Percentiles rank a stretch among this genome's conserved stretches.
Conservation (phyloP, 2,797 vertebrate genomes). For the Coracias cyanogaster region DNA sequence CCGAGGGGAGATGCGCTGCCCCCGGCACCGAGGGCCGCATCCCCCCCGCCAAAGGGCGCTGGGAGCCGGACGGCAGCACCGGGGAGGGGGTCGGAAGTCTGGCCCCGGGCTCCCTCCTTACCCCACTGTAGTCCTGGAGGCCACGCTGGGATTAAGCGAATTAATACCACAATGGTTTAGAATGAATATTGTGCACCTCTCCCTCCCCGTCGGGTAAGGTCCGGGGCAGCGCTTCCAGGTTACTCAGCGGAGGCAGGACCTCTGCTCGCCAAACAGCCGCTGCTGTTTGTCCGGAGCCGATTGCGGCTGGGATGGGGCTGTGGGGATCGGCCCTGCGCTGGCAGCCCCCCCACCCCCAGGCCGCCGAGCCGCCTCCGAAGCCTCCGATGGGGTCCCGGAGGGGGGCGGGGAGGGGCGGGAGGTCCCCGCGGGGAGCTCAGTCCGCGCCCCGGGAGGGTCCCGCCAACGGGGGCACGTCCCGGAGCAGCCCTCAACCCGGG, state of each 20-base stretch:
- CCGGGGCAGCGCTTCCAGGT: neutral
- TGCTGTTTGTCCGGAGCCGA: neutral
- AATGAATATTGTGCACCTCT: neutral
- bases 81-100: fast-evolving
- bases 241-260: neutral
- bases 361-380: neutral
- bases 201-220: neutral
- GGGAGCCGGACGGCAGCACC: neutral
- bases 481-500: neutral
- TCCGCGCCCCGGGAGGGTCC: neutral
- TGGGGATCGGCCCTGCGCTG: neutral
- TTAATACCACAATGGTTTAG: neutral
- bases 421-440: neutral
- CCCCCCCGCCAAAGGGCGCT: neutral
- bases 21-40: neutral
- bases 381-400: neutral
- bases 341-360: neutral
- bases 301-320: fast-evolving
- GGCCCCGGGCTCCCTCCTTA: neutral
- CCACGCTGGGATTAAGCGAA: neutral
- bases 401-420: neutral
- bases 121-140: neutral
- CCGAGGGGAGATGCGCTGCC: neutral
- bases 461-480: neutral
- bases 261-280: neutral